Percentiles rank a stretch among this genome's conserved stretches.
These are phyloP conservation scores for Phrynocephalus guinanensis DNA, from an alignment of 2,797 vertebrate genomes.

Conservation along the genomic window DNA sequence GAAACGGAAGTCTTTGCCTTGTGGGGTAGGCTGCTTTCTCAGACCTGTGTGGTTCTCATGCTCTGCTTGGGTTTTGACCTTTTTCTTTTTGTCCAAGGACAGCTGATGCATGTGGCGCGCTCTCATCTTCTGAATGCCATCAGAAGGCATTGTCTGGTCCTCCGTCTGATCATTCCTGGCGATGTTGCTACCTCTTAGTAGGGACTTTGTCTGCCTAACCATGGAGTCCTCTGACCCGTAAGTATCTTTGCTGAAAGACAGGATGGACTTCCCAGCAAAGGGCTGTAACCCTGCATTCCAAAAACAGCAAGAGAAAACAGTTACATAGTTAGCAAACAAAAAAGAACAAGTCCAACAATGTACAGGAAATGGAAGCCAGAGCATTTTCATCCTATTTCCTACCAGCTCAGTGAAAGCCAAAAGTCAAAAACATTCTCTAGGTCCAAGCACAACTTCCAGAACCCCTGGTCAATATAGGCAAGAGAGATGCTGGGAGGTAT, in stretches of 20 bases:
- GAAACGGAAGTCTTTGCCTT: rapidly evolving
- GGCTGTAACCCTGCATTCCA: slow-evolving; percentile 38
- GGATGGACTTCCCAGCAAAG: neutral
- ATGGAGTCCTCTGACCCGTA: neutral
- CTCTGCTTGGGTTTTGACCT: slow-evolving; percentile 31
- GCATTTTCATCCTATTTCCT: too few species aligned
- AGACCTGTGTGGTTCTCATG: slow-evolving; percentile 65
- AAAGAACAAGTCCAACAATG: too few species aligned
- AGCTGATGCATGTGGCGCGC: neutral
- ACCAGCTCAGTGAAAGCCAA: too few species aligned
- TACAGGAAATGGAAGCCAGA: too few species aligned
- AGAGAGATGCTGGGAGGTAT: too few species aligned
- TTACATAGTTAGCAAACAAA: too few species aligned
- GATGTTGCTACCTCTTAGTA: neutral
- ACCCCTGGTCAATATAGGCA: too few species aligned
- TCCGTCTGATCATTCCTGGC: rapidly evolving
- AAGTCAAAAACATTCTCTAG: too few species aligned
- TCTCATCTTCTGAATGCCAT: neutral
- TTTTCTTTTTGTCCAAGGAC: slow-evolving; percentile 46
- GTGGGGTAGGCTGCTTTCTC: slow-evolving; percentile 50
- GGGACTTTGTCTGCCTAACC: neutral
- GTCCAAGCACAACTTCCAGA: too few species aligned
- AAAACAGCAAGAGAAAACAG: neutral
- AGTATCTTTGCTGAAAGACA: slow-evolving; percentile 41
- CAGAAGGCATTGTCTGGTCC: rapidly evolving